Percentiles rank a stretch among this genome's conserved stretches.
Conservation (phyloP, 2,113 vertebrate genomes). For the Otus sunia region DNA sequence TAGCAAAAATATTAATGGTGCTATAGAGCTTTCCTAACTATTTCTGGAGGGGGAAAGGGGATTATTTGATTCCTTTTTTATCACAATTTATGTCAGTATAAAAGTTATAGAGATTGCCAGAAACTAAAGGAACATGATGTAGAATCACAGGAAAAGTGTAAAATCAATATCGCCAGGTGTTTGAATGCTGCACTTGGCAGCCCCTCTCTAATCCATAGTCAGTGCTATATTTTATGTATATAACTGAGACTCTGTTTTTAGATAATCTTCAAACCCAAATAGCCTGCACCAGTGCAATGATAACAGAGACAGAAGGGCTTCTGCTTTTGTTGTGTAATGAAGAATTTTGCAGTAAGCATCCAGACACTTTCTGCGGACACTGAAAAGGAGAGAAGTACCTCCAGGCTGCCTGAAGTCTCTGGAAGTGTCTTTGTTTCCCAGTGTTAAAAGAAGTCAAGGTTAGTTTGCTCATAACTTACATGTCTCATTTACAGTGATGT, state of each 20-base stretch:
- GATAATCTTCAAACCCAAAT: slow-evolving; percentile 43
- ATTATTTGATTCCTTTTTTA: slow-evolving; percentile 69
- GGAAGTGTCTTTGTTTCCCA: neutral
- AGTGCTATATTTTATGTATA: slow-evolving; percentile 70
- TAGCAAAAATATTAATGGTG: slow-evolving; percentile 74
- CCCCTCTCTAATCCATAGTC: slow-evolving; percentile 63
- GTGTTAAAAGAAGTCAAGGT: neutral
- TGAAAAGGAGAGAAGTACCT: neutral
- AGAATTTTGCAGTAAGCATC: neutral
- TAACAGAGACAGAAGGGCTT: neutral
- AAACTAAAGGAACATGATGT: slow-evolving; percentile 77
- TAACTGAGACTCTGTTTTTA: slow-evolving; percentile 42
- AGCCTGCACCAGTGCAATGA: neutral
- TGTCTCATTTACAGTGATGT: neutral
- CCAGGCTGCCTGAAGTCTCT: neutral
- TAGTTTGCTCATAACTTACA: neutral
- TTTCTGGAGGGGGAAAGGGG: slow-evolving; percentile 58
- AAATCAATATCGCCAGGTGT: slow-evolving; percentile 76
- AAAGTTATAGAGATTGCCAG: slow-evolving; percentile 77
- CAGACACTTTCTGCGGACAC: neutral
- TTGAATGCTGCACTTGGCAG: slow-evolving; percentile 70
- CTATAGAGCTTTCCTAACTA: slow-evolving; percentile 60
- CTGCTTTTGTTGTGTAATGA: neutral
- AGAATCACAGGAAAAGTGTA: slow-evolving; percentile 74
- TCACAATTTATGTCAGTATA: slow-evolving; percentile 75